Conservation (phyloP, 92 coral and sea anemone genomes). For the Heteractis magnifica region DNA sequence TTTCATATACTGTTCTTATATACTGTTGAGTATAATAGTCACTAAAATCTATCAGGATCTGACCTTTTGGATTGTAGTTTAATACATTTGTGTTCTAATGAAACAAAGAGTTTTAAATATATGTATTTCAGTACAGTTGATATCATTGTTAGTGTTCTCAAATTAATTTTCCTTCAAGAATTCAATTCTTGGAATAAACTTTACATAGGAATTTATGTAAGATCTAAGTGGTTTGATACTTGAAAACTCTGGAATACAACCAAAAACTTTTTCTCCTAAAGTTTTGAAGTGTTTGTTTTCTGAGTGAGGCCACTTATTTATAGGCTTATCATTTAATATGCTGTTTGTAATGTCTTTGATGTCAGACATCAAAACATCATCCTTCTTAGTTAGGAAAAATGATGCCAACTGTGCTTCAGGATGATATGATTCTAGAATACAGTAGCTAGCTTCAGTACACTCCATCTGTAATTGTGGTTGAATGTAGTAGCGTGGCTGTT, state of each 20-base stretch:
- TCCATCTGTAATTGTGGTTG: constrained; percentile 48
- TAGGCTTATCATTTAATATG: no score
- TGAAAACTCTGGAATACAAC: constrained; percentile 1
- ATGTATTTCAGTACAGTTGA: not conserved
- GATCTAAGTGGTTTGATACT: not conserved
- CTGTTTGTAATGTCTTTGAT: no score
- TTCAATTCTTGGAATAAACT: constrained; percentile 2
- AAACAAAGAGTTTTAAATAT: not conserved
- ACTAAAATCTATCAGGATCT: not conserved
- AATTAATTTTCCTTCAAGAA: no score
- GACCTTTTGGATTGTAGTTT: not conserved
- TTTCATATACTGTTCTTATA: not conserved
- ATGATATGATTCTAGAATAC: constrained; percentile 48
- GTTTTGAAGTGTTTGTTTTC: constrained; percentile 2
- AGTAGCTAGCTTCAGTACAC: constrained; percentile 37
- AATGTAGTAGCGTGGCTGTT: constrained; percentile 30
- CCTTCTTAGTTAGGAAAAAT: constrained; percentile 40
- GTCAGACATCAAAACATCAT: constrained; percentile 26
- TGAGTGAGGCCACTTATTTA: no score
- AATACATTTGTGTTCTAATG: not conserved
- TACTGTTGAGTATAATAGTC: no score
- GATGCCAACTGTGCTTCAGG: constrained; percentile 47
- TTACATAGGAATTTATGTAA: not conserved
- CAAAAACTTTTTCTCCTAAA: not conserved
- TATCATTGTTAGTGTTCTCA: not conserved